phyloP scores from a whole-genome alignment of 2,113 vertebrate genomes.

The Elephantulus edwardii region DNA sequence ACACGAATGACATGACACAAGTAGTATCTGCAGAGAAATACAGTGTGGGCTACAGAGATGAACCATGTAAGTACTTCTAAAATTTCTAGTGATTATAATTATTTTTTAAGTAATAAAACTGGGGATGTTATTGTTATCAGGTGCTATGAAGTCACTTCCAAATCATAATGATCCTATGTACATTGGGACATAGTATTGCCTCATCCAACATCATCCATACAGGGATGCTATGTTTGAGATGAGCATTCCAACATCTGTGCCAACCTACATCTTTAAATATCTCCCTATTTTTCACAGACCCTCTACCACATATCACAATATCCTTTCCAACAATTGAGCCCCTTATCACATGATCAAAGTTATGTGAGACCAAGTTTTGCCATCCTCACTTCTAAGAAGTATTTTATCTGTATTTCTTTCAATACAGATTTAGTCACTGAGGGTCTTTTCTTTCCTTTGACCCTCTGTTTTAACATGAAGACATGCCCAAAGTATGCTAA shows the following conservation, averaged over 20 bases:
- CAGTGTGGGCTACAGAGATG: background rate
- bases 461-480: no score
- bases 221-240: background rate
- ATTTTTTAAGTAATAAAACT: background rate
- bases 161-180: background rate
- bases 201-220: background rate
- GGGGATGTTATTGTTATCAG: background rate
- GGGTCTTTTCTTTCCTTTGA: no score
- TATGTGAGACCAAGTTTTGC: no score
- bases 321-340: background rate
- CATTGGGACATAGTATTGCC: no score
- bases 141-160: background rate
- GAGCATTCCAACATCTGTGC: background rate
- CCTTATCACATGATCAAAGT: no score
- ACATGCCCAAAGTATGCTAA: background rate
- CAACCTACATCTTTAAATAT: background rate
- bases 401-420: no score
- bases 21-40: background rate
- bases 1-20: background rate
- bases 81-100: background rate
- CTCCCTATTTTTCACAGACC: background rate
- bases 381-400: no score
- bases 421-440: no score
- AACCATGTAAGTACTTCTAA: background rate
- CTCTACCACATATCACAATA: background rate